phyloP scores from a whole-genome alignment of 1,140 invertebrate species.

The Drosophila rufa region DNA sequence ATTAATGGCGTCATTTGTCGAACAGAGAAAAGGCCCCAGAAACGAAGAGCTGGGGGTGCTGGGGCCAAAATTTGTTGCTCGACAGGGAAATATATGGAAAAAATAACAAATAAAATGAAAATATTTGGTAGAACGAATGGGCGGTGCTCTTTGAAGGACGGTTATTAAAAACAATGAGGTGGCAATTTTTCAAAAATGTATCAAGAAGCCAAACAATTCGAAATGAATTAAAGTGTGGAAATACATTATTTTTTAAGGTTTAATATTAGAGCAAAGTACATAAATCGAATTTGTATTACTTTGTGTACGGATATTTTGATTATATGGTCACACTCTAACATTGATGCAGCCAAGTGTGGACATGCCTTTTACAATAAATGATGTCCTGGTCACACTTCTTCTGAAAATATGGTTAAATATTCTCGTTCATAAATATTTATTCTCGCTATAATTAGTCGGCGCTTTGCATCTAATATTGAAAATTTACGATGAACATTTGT shows the following conservation, averaged over 20 bases:
- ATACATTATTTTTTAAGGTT: too few relatives aligned
- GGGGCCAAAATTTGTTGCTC: conserved; percentile 38
- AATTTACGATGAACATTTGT: not conserved
- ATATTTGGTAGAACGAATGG: conserved; percentile 29
- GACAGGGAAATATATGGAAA: conserved; percentile 32
- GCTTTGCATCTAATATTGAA: not conserved
- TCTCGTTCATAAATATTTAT: not conserved
- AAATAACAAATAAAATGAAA: conserved; percentile 48
- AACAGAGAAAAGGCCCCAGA: conserved; percentile 30
- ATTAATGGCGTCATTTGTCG: conserved; percentile 78
- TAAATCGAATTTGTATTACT: too few relatives aligned
- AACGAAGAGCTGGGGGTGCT: conserved; percentile 20
- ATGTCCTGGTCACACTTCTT: too few relatives aligned
- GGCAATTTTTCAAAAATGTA: not conserved
- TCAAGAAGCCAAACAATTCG: not conserved
- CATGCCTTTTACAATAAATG: too few relatives aligned
- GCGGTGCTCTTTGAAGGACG: conserved; percentile 11
- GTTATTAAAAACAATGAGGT: conserved; percentile 11
- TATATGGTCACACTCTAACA: too few relatives aligned
- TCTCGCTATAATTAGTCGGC: not conserved
- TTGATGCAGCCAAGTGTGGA: too few relatives aligned
- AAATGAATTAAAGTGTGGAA: not conserved
- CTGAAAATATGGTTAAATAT: too few relatives aligned
- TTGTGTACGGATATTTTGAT: too few relatives aligned
- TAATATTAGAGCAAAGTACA: not conserved